Base-by-base conservation (phyloP, 1,140 invertebrate species). In the Oncopodura yosiiana region DNA sequence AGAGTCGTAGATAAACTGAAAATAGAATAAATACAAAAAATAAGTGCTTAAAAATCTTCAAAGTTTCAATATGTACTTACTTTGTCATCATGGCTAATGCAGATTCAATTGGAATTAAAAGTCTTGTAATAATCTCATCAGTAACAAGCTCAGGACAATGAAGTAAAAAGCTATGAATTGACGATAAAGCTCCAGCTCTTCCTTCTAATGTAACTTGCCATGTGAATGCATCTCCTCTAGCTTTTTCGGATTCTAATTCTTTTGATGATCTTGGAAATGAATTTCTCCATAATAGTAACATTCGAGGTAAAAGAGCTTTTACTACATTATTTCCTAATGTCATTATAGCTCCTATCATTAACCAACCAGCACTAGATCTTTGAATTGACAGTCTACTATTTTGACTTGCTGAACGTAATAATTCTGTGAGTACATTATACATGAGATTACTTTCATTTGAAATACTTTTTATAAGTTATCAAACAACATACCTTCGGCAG, bases 161-260 rank as follows among this genome's bases (percentile, higher is more conserved):
- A 6, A 84, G 71, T 5, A 98, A 69, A 68, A 98, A 88, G 69
- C 91, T 94, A 65, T 95, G 83, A 80, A 98, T 89, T 0, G 90
- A 87, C 14, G 91, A 92, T 3, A 99, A 70, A 11, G 95, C 95
- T 1, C 95, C 95, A 14, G 94, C 89, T 51, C 95, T 77, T 14
- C 91, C 92, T 76, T 98, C 94, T 41, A 99, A 72, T 1, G 94
- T 95, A 18, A 98, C 88, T 77, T 97, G 93, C 95, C 95, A 99
- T 36, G 94, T 99, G 69, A 98, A 98, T 1, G 91, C 87, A 76
- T 99, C 95, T 6, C 95, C 95, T 55, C 94, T 78, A 0, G 89
- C 86, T 68, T 96, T 97, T 73, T 99, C 94, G 6, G 88, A 91
- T 67, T 98, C 94, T 19, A 98, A 75, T 70, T 99, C 94, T 68